phyloP scores from a whole-genome alignment of 2,888 invertebrate species.

The Cheilosia vulpina region DNA sequence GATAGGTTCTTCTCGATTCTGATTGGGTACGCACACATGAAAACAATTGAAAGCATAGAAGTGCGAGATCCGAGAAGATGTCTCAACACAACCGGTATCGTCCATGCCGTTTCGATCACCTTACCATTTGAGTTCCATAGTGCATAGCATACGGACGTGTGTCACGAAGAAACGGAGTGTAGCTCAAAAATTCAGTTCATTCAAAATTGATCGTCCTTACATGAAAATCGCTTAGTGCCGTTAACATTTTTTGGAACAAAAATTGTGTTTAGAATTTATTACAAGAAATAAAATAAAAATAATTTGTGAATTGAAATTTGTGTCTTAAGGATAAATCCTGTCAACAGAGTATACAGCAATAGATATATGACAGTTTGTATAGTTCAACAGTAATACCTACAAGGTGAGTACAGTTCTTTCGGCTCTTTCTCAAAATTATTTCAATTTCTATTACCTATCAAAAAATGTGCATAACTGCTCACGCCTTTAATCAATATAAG shows the following conservation, averaged over 20 bases:
- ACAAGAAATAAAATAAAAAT: background rate
- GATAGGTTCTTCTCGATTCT: background rate
- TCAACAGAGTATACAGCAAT: background rate
- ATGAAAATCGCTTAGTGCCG: background rate
- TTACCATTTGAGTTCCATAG: constrained; percentile 46
- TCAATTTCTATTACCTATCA: constrained; percentile 4
- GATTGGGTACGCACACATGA: constrained; percentile 34
- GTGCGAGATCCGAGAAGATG: constrained; percentile 36
- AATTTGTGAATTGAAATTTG: background rate
- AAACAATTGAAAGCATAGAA: constrained; percentile 6
- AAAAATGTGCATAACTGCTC: constrained; percentile 31
- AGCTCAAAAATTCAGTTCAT: background rate
- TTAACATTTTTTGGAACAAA: background rate
- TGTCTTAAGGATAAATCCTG: constrained; percentile 22
- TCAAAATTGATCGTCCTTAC: constrained; percentile 6
- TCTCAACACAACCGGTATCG: constrained; percentile 46
- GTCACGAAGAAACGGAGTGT: constrained; percentile 8
- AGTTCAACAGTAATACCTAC: constrained; percentile 2
- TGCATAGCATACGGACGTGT: constrained; percentile 44
- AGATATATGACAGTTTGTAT: background rate
- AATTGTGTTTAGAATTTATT: background rate
- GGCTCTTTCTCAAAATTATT: constrained; percentile 35
- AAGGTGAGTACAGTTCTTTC: constrained; percentile 61
- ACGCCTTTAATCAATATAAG: constrained; percentile 53
- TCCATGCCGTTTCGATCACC: constrained; percentile 16